These are phyloP conservation scores for Bactericera cockerelli DNA, from an alignment of 1,140 invertebrate genomes.

Conservation along the genomic window DNA sequence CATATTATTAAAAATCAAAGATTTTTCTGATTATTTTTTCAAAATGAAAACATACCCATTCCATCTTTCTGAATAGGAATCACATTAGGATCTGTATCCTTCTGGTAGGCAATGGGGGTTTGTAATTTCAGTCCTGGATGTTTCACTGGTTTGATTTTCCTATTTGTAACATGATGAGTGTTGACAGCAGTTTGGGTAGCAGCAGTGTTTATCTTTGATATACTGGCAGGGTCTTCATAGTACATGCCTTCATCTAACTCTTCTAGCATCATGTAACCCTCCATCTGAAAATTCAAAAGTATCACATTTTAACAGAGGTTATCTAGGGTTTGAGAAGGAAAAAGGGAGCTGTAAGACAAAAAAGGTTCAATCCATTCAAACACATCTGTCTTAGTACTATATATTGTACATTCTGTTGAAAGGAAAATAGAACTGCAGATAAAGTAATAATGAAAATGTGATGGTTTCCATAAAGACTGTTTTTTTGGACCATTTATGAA, in stretches of 20 bases:
- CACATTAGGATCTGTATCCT: slow-evolving; percentile 56
- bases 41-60: slow-evolving; percentile 40
- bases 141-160: slow-evolving; percentile 57
- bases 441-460: too few relatives aligned
- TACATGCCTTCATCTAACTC: slow-evolving; percentile 22
- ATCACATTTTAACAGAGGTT: too few relatives aligned
- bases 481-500: too few relatives aligned
- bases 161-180: slow-evolving; percentile 33
- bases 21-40: too few relatives aligned
- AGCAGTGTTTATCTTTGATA: slow-evolving; percentile 31
- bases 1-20: too few relatives aligned
- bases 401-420: too few relatives aligned
- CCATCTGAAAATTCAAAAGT: slow-evolving; percentile 17
- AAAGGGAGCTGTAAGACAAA: too few relatives aligned
- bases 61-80: slow-evolving; percentile 68
- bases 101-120: slow-evolving; percentile 63
- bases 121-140: slow-evolving; percentile 57
- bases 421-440: too few relatives aligned
- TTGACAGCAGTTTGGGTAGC: slow-evolving; percentile 40
- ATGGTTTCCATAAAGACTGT: too few relatives aligned
- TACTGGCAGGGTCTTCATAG: slow-evolving; percentile 17
- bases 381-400: too few relatives aligned
- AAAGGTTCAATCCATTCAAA: too few relatives aligned
- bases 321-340: too few relatives aligned
- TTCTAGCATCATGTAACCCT: slow-evolving; percentile 23